Evolutionary conservation across 2,888 invertebrate species (phyloP), one percentile per base, ranked within the genome.

Genomic region (Scaptomyza parva): DNA sequence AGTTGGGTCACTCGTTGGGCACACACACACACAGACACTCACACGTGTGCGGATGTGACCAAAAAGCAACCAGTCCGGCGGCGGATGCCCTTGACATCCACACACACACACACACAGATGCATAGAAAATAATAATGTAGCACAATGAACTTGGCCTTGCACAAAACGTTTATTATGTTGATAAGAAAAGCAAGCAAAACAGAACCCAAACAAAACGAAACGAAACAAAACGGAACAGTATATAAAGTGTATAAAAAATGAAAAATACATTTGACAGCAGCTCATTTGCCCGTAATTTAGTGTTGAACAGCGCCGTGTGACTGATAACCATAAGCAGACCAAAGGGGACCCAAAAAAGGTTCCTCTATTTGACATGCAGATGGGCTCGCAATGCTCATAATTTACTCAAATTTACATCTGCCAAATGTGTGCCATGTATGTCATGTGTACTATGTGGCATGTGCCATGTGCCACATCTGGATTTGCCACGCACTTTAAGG

Each of bases 131-230:
- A 44, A 39, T 35, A 24, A 24, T 44, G 28, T 8, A 50, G 35
- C 50, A 64, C 60, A 68, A 62, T 83, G 86, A 88, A 88, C 83
- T 84, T 87, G 88, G 71, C 83, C 86, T 87, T 43, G 44, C 48
- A 40, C 52, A 37, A 66, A 82, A 66, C 59, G 71, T 71, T 81
- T 81, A 86, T 78, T 71, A 76, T 71, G 70, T 59, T 76, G 83
- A 85, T 84, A 78, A 76, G 68, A 60, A 62, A 64, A n/a, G n/a
- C n/a, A 76, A 73, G 43, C 47, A 52, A 55, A 69, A 35, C 37
- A 35, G 20, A 52, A 37, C 54, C 53, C 50, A 33, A 41, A 55
- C 50, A 11, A 40, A 5, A 55, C 50, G 18, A 40, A 5, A 40
- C 50, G 9, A 39, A 3, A 18, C 4, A 12, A 22, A 40, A 20